phyloP scores from a whole-genome alignment of 2,888 invertebrate species.

The Nipponacmea schrenckii region DNA sequence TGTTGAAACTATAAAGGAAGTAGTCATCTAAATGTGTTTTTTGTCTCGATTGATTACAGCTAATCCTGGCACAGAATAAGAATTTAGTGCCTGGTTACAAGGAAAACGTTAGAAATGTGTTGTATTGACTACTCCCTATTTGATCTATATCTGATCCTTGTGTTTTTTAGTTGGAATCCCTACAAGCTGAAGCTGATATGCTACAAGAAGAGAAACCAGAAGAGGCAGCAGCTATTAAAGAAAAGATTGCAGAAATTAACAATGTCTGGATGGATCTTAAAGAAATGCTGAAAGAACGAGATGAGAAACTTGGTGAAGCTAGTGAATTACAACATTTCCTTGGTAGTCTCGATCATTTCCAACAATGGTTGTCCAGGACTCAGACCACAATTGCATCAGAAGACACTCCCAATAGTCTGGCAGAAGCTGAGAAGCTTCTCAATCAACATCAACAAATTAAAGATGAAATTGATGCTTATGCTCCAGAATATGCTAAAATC shows the following conservation, averaged over 20 bases:
- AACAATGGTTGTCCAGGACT: slow-evolving; percentile 97
- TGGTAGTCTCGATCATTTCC: slow-evolving; percentile 98
- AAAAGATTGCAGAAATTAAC: slow-evolving; percentile 90
- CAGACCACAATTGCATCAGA: slow-evolving; percentile 83
- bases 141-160: not conserved
- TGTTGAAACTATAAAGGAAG: not conserved
- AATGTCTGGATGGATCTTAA: slow-evolving; percentile 96
- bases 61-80: not conserved
- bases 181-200: slow-evolving; percentile 91
- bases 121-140: not conserved
- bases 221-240: slow-evolving; percentile 65
- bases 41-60: not conserved
- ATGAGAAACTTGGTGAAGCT: slow-evolving; percentile 97
- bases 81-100: not conserved
- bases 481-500: slow-evolving; percentile 97
- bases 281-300: slow-evolving; percentile 96
- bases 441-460: slow-evolving; percentile 98
- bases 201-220: slow-evolving; percentile 96
- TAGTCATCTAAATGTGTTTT: not conserved
- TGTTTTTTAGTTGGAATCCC: slow-evolving; percentile 77
- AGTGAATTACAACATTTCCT: slow-evolving; percentile 90
- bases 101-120: not conserved
- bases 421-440: slow-evolving; percentile 94
- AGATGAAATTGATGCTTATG: slow-evolving; percentile 99
- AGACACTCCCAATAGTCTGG: slow-evolving; percentile 66